Conservation (phyloP, 2,113 vertebrate species). For the Pseudonaja textilis region DNA sequence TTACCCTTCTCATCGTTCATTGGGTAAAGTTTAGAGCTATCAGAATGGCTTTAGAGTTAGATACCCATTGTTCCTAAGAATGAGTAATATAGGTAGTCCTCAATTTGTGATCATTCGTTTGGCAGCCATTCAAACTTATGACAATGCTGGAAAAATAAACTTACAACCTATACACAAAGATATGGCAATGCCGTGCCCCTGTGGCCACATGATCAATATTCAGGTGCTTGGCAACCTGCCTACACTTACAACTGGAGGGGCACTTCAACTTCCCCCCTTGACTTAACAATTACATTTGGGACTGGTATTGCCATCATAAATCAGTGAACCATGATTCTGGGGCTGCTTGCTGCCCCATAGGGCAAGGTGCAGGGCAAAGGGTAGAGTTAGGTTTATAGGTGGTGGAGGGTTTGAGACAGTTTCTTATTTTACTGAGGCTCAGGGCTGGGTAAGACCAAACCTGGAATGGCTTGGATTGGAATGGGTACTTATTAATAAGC, state of each 20-base stretch:
- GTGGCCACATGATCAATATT: neutral
- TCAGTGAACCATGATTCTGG: neutral
- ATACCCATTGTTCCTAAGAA: neutral
- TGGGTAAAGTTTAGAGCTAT: neutral
- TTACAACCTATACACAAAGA: neutral
- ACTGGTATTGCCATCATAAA: neutral
- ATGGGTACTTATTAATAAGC: neutral
- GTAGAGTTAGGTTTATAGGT: neutral
- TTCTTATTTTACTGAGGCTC: neutral
- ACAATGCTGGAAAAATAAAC: neutral
- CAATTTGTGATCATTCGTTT: neutral
- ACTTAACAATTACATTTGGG: neutral
- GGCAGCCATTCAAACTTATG: neutral
- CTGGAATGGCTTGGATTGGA: neutral
- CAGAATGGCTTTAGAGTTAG: neutral
- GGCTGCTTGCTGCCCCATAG: neutral
- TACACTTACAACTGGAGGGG: neutral
- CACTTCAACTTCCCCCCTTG: neutral
- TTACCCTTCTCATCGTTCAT: neutral
- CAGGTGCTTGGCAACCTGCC: neutral
- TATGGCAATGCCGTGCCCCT: neutral
- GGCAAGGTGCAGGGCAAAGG: neutral
- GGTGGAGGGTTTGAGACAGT: neutral
- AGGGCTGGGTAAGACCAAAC: neutral
- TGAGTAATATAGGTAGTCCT: neutral